Conservation (phyloP, 2,113 vertebrate genomes). For the Melanocharis versteri region DNA sequence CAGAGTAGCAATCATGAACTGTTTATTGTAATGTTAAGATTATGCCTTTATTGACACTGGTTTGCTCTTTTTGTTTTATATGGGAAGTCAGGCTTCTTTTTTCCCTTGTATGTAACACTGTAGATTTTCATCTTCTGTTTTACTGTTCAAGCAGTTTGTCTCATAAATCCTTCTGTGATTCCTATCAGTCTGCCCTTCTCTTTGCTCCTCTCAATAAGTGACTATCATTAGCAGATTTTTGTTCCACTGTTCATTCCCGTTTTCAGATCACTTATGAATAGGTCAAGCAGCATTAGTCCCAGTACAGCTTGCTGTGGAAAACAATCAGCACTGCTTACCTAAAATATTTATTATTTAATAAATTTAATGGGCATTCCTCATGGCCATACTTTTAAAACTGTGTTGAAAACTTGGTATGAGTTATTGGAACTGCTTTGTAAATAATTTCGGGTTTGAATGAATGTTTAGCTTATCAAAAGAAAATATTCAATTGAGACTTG, state of each 20-base stretch:
- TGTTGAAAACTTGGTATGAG: neutral
- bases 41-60: neutral
- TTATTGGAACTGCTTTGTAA: neutral
- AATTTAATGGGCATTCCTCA: neutral
- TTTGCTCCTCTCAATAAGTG: neutral
- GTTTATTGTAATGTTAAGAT: neutral
- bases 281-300: neutral
- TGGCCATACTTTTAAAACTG: neutral
- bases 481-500: neutral
- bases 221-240: neutral
- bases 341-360: neutral
- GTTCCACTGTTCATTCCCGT: neutral
- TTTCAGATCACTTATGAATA: neutral
- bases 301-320: neutral
- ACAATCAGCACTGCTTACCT: neutral
- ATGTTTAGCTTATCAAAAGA: neutral
- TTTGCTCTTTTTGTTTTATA: neutral
- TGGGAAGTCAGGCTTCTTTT: neutral
- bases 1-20: neutral
- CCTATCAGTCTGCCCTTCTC: neutral
- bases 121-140: neutral
- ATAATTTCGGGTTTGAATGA: neutral
- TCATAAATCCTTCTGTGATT: neutral
- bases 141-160: neutral
- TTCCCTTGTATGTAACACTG: neutral